Conservation (phyloP, 2,888 invertebrate genomes). For the Cybosia mesomella region DNA sequence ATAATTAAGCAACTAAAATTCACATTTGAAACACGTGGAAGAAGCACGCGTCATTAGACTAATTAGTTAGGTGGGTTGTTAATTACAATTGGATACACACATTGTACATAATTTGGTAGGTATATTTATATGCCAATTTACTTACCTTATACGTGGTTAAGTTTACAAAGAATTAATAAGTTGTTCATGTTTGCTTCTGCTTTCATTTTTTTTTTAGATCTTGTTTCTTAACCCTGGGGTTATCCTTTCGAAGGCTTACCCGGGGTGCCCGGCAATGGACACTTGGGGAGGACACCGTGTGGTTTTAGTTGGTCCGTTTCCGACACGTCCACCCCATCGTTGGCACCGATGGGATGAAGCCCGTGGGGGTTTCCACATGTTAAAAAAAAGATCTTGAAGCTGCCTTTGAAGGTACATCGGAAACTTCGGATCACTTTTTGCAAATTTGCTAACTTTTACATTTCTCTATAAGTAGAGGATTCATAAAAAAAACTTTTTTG, state of each 20-base stretch:
- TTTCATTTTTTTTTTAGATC: background rate
- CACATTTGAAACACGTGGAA: background rate
- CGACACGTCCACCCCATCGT: too few species aligned
- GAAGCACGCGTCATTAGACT: background rate
- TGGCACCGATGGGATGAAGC: too few species aligned
- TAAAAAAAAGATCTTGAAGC: too few species aligned
- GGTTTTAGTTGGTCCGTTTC: too few species aligned
- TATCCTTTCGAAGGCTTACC: too few species aligned
- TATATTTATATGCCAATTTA: background rate
- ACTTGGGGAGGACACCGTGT: too few species aligned
- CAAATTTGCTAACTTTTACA: background rate
- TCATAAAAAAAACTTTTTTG: background rate
- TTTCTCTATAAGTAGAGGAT: background rate
- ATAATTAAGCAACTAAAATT: background rate
- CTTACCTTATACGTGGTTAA: background rate
- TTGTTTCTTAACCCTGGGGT: too few species aligned
- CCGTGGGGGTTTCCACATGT: too few species aligned
- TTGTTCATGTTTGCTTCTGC: background rate
- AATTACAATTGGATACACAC: background rate
- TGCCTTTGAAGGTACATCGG: background rate
- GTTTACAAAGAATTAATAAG: background rate
- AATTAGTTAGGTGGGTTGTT: background rate
- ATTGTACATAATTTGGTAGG: background rate
- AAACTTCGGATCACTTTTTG: background rate
- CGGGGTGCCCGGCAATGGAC: too few species aligned